These are phyloP conservation scores for Engraulis encrasicolus DNA, from an alignment of 2,113 vertebrate species.

Conservation along the genomic window DNA sequence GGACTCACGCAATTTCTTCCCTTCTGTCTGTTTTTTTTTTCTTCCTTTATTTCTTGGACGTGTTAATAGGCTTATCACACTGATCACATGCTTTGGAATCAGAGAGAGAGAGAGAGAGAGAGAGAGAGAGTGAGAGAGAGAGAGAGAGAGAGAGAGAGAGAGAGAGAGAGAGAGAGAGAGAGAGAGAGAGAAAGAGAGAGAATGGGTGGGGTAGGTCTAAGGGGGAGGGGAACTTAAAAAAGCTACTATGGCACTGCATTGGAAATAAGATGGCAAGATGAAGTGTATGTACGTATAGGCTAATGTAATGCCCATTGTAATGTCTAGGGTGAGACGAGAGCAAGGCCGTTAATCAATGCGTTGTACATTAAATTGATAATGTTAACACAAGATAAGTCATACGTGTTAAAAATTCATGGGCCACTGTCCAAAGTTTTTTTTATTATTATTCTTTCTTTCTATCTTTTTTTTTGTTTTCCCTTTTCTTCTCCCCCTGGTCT, in stretches of 20 bases:
- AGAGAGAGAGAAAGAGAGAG: too few species aligned
- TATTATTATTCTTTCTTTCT: slow-evolving; percentile 25
- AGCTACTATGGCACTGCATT: neutral
- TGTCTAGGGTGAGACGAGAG: slow-evolving; percentile 71
- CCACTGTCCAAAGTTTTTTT: slow-evolving; percentile 89
- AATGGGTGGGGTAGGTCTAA: too few species aligned
- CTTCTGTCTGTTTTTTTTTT: too few species aligned
- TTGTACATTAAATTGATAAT: slow-evolving; percentile 95
- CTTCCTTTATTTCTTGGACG: neutral
- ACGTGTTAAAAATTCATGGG: slow-evolving; percentile 95
- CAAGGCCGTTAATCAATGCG: slow-evolving; percentile 85
- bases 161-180: neutral
- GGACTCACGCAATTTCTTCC: neutral
- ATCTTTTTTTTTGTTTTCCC: slow-evolving; percentile 51
- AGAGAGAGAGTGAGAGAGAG: too few species aligned
- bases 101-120: neutral
- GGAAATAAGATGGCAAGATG: slow-evolving; percentile 63
- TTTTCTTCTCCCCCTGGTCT: too few species aligned
- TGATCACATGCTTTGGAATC: neutral
- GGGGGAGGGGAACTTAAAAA: neutral
- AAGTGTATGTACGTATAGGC: slow-evolving; percentile 66
- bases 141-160: neutral
- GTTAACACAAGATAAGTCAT: slow-evolving; percentile 93
- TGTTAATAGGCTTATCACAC: slow-evolving; percentile 19
- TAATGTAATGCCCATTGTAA: slow-evolving; percentile 82